Base-by-base conservation (phyloP, 1,140 invertebrate genomes). In the Melitaea cinxia region DNA sequence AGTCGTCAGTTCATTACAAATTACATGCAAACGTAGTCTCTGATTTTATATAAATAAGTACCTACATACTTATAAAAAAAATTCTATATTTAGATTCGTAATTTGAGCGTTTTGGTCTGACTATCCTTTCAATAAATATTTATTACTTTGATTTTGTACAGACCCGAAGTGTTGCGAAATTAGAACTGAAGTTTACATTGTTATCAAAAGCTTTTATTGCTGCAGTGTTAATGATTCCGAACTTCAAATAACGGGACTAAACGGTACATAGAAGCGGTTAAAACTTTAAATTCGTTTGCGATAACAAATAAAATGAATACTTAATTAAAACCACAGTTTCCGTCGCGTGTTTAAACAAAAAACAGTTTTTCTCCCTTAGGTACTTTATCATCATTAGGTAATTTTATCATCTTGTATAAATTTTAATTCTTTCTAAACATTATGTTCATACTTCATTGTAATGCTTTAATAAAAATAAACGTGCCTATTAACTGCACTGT, bases 91-190 rank as follows among this genome's bases (percentile, higher is more conserved):
- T 1, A 23, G 19, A 19, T 65, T 49, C 61, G 68, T 77, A 83
- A 80, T 78, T 77, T 65, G 64, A 73, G 45, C 54, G 63, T 56
- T 58, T 60, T 64, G 47, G 54, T 62, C 53, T 45, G 23, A 60
- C 65, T 58, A 21, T 47, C 55, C 53, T 47, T 60, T 30, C 72
- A 65, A 80, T 83, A 83, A 83, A 82, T 82, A 80, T 79, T 77
- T 74, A 83, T 72, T 71, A 72, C 67, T 75, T 70, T 73, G 75
- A 81, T 81, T 78, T 74, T 62, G 65, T 58, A 74, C 72, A 67
- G 68, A 50, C 65, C 60, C 55, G 59, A 65, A 65, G 66, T 74
- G 66, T 76, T 72, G 55, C 58, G 50, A 77, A 76, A 73, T 72
- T 74, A 76, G 64, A 71, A 49, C 15, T 60, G 58, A 76, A 73